Conservation (phyloP, 2,113 vertebrate species). For the Planiliza haematocheilus region DNA sequence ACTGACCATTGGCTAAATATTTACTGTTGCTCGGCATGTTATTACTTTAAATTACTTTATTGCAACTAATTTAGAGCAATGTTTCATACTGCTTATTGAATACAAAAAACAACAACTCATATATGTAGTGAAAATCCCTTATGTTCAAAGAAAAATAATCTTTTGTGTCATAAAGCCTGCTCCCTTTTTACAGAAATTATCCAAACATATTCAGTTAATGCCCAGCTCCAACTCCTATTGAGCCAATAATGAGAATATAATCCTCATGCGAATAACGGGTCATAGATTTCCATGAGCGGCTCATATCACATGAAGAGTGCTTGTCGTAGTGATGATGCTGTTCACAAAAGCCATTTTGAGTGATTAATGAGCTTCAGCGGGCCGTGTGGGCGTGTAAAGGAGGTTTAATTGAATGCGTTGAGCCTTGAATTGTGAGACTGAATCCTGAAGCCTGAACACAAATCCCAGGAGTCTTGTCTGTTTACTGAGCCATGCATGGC, state of each 20-base stretch:
- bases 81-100: no score
- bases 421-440: slow-evolving; percentile 43
- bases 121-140: no score
- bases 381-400: slow-evolving; percentile 23
- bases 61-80: no score
- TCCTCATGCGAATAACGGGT: slow-evolving; percentile 2
- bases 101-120: no score
- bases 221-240: background rate
- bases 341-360: slow-evolving; percentile 38
- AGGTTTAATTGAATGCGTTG: slow-evolving; percentile 52
- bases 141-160: no score
- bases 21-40: slow-evolving; percentile 6
- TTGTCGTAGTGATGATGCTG: slow-evolving; percentile 17
- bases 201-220: background rate
- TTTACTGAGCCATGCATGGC: slow-evolving; percentile 34
- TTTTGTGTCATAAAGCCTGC: no score
- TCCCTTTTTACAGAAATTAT: background rate
- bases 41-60: background rate
- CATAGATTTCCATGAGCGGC: slow-evolving; percentile 2
- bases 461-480: slow-evolving; percentile 52
- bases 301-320: background rate
- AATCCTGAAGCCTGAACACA: slow-evolving; percentile 43
- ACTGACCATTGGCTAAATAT: background rate
- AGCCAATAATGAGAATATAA: background rate
- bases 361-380: slow-evolving; percentile 53